Percentiles rank a stretch among this genome's conserved stretches.
phyloP scores from a whole-genome alignment of 2,113 vertebrate genomes.

The Prochilodus magdalenae region DNA sequence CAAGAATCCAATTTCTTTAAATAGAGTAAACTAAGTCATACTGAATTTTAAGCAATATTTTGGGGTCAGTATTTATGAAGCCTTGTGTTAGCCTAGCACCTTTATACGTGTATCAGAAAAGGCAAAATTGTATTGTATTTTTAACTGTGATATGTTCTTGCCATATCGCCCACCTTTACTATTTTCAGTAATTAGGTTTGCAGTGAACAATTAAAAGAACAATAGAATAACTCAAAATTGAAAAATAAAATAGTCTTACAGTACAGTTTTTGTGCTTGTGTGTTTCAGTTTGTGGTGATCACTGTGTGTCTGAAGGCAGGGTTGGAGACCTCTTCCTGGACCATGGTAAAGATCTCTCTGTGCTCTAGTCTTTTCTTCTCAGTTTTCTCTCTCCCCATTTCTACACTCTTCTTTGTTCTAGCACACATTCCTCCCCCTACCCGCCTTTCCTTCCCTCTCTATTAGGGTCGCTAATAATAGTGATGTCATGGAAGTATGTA shows the following conservation, averaged over 20 bases:
- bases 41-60: too few relatives aligned
- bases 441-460: not conserved
- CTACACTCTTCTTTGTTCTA: conserved; percentile 41
- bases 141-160: too few relatives aligned
- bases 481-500: conserved; percentile 11
- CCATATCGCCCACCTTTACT: too few relatives aligned
- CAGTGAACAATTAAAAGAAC: not conserved
- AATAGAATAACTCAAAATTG: too few relatives aligned
- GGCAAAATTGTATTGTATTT: too few relatives aligned
- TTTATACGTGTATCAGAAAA: too few relatives aligned
- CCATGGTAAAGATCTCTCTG: conserved; percentile 82
- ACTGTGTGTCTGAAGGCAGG: conserved; percentile 99
- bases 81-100: too few relatives aligned
- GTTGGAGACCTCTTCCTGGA: conserved; percentile 96
- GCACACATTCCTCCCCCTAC: conserved; percentile 31
- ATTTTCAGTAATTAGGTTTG: too few relatives aligned
- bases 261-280: conserved; percentile 35
- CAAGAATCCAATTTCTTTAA: too few relatives aligned
- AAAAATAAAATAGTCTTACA: not conserved
- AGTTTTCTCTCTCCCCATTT: conserved; percentile 37
- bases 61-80: too few relatives aligned
- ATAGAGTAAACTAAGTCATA: too few relatives aligned
- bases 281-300: conserved; percentile 94
- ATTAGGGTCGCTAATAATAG: not conserved
- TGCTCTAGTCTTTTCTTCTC: not conserved